phyloP scores from a whole-genome alignment of 2,797 vertebrate genomes.

The Apodemus agrarius region DNA sequence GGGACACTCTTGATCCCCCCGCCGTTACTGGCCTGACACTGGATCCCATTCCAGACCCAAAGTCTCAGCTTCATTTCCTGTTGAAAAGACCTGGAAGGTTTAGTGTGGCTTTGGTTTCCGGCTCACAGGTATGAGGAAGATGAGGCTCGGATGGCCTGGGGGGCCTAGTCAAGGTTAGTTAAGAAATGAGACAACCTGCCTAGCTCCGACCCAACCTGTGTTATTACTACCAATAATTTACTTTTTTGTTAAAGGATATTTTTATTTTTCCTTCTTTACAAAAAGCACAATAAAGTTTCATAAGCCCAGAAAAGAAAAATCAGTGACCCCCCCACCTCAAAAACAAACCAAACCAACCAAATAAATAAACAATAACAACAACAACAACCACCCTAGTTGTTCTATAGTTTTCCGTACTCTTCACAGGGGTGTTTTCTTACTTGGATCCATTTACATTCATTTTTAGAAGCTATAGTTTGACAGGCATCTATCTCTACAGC shows the following conservation, averaged over 20 bases:
- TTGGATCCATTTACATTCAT: not conserved
- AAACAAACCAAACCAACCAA: not conserved
- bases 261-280: not conserved
- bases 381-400: not conserved
- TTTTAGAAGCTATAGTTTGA: constrained; percentile 54
- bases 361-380: not conserved
- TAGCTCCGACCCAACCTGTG: not conserved
- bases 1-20: not conserved
- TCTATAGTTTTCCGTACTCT: not conserved
- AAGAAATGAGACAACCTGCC: not conserved
- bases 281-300: not conserved
- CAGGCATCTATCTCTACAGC: not conserved
- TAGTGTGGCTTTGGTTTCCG: not conserved
- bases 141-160: not conserved
- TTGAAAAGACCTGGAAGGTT: not conserved
- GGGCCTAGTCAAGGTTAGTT: not conserved
- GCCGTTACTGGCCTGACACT: not conserved
- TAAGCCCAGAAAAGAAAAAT: not conserved
- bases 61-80: not conserved
- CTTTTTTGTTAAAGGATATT: not conserved
- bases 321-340: not conserved
- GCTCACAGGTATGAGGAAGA: not conserved
- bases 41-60: not conserved
- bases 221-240: not conserved
- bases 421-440: not conserved